Percentiles rank a stretch among this genome's conserved stretches.
Evolutionary conservation across 2,113 vertebrate species (phyloP).

Genomic region (Prionailurus bengalensis): DNA sequence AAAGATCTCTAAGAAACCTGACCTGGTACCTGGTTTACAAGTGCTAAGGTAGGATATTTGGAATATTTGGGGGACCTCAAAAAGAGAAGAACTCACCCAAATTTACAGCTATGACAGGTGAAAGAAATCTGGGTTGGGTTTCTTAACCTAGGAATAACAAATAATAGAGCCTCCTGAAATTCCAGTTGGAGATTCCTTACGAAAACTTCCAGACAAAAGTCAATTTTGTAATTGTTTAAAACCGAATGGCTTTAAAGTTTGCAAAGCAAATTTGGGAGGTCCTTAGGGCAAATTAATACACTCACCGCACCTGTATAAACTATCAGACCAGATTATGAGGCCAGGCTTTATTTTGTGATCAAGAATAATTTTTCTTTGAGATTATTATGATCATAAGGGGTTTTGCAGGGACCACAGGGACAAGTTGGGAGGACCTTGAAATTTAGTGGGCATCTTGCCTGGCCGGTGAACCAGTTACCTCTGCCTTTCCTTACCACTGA

Average conservation of each 20-base stretch:
- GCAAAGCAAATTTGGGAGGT: not conserved
- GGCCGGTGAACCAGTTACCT: not conserved
- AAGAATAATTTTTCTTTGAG: constrained; percentile 38
- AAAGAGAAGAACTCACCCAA: not conserved
- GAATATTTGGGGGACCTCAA: not conserved
- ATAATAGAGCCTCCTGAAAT: not conserved
- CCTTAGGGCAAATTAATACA: not conserved
- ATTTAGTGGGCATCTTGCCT: not conserved
- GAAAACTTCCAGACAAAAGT: constrained; percentile 8
- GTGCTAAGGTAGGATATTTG: not conserved
- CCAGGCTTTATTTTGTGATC: not conserved
- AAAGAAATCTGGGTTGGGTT: constrained; percentile 1
- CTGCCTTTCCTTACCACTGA: not conserved
- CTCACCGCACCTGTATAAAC: not conserved
- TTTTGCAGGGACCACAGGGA: not conserved
- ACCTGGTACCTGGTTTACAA: not conserved
- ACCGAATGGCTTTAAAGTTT: not conserved
- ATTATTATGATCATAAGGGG: not conserved
- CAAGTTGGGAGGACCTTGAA: not conserved
- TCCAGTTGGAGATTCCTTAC: not conserved
- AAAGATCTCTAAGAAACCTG: not conserved
- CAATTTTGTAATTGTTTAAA: constrained; percentile 23
- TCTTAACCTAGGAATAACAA: not conserved
- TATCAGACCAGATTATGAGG: not conserved
- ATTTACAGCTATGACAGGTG: not conserved